Percentiles rank a stretch among this genome's conserved stretches.
Conservation (phyloP, 35 echinoderm and acorn worm genomes). For the Stichopus chloronotus region DNA sequence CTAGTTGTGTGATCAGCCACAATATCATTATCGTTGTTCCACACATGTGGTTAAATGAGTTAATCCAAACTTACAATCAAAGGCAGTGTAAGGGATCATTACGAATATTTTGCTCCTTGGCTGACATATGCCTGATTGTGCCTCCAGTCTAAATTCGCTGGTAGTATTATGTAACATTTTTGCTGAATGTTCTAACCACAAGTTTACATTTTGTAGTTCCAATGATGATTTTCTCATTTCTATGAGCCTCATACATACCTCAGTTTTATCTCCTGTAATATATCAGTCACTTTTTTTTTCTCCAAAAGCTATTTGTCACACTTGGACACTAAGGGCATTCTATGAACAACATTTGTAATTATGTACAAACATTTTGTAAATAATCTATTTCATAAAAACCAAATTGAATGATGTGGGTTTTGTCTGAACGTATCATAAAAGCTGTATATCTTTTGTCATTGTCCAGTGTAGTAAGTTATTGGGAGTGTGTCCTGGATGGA, state of each 20-base stretch:
- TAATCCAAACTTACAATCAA: too few species aligned
- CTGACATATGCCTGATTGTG: too few species aligned
- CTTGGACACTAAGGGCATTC: conserved; percentile 9
- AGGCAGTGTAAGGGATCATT: too few species aligned
- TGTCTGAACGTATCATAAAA: neutral
- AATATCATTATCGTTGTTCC: too few species aligned
- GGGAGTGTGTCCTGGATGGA: neutral
- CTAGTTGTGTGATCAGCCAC: too few species aligned
- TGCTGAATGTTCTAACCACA: too few species aligned
- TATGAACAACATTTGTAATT: conserved; percentile 26
- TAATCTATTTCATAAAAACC: conserved; percentile 37
- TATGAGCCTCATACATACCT: neutral
- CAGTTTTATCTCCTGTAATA: neutral
- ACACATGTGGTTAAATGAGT: too few species aligned
- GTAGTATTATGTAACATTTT: too few species aligned
- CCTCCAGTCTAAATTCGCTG: too few species aligned
- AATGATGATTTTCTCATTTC: too few species aligned
- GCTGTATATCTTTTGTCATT: conserved; percentile 9
- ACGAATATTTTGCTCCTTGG: too few species aligned
- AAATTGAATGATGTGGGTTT: conserved; percentile 14
- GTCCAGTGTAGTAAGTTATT: conserved; percentile 10
- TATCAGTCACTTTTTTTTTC: neutral
- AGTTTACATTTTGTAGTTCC: too few species aligned
- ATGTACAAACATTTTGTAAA: conserved; percentile 39
- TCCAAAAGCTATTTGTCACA: neutral